Base-by-base conservation (phyloP, 2,888 invertebrate species). In the Mythimna impura region DNA sequence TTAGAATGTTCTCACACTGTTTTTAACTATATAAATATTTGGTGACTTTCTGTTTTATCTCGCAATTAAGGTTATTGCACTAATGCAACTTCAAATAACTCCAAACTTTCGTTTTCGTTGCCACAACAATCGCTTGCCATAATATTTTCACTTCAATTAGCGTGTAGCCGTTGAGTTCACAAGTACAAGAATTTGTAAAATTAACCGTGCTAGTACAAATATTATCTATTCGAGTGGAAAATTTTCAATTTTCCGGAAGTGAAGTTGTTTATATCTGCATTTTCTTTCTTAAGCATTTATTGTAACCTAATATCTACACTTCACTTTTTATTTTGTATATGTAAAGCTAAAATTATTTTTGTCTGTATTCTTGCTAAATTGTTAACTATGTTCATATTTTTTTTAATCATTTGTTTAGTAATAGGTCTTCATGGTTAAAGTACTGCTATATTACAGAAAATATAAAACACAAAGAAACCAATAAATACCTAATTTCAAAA, bases 21-120 rank as follows among this genome's bases (percentile, higher is more conserved):
- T 70, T 52, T 58, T 58, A 50, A 54, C 8, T 22, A 40, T 4
- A 34, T 64, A 43, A 55, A 9, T 62, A n/a, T 75, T 61, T 55
- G 3, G 30, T 3, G 20, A 20, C 67, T 80, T 80, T 81, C 79
- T 68, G 57, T 76, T 76, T 71, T 58, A 54, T 61, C 55, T 40
- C 22, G 17, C 8, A 54, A 22, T 70, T 66, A 55, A 55, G 60
- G 80, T 68, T 71, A 71, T 67, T 81, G 30, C 50, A 81, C 65
- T 76, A 68, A 80, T 71, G 55, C 25, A 20, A 66, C 55, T 69
- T 52, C 58, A 81, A 80, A 80, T 81, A 77, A 57, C 63, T 63
- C 10, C 50, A 22, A 68, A 81, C 81, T 80, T 80, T 81, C 80
- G 17, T 63, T 81, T 81, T 71, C 55, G 54, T 77, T 54, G 25